Evolutionary conservation across 2,888 invertebrate species (phyloP).

Genomic region (Urechis unicinctus): DNA sequence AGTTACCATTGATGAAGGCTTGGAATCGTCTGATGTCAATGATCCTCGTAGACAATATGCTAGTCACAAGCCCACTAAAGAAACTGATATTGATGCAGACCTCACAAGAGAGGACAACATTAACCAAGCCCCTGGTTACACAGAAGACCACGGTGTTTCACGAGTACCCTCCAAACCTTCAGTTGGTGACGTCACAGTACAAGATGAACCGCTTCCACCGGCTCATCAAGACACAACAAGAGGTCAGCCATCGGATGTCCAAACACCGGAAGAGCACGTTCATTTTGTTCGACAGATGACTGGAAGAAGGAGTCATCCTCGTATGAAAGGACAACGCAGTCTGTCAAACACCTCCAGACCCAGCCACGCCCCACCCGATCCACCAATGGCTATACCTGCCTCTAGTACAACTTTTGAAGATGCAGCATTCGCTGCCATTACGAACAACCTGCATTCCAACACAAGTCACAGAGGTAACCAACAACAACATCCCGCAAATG

Average conservation of each 20-base stretch:
- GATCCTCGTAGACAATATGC: neutral
- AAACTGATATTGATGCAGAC: neutral
- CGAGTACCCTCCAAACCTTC: neutral
- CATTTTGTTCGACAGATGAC: neutral
- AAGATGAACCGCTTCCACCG: neutral
- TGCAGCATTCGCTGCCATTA: constrained; percentile 5
- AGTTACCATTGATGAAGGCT: neutral
- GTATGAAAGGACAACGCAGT: neutral
- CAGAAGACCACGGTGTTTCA: too few relatives aligned
- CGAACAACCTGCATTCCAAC: neutral
- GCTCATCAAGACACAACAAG: too few relatives aligned
- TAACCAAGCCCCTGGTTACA: neutral
- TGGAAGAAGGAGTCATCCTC: neutral
- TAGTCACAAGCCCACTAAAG: neutral
- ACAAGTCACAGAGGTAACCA: neutral
- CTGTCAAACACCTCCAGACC: too few relatives aligned
- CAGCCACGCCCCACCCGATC: neutral
- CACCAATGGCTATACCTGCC: neutral
- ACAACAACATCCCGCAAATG: too few relatives aligned
- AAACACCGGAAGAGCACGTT: too few relatives aligned
- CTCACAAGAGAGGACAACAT: neutral
- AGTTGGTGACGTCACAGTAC: neutral
- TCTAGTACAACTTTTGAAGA: constrained; percentile 7
- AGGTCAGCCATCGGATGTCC: too few relatives aligned
- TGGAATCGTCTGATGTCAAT: neutral